phyloP scores from a whole-genome alignment of 2,797 vertebrate genomes.

The Melanotaenia nigrans region DNA sequence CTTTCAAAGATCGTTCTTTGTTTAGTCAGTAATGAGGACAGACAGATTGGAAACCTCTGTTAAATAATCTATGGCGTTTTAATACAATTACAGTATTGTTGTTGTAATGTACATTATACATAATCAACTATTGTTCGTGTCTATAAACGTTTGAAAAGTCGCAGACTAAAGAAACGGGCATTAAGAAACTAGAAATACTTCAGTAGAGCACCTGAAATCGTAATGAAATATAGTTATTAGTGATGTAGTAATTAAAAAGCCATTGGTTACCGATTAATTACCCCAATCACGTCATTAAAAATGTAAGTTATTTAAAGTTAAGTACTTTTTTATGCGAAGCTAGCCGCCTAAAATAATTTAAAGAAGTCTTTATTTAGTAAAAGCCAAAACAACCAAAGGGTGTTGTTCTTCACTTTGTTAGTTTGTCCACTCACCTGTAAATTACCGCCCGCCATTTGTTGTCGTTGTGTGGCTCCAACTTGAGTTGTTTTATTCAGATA shows the following conservation, averaged over 20 bases:
- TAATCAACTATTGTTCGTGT: neutral
- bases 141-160: neutral
- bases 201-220: neutral
- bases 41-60: neutral
- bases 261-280: neutral
- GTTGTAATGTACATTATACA: neutral
- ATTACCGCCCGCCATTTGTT: conserved; percentile 64
- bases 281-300: neutral
- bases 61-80: neutral
- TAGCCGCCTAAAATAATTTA: neutral
- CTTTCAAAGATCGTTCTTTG: neutral
- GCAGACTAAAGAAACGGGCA: neutral
- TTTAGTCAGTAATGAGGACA: neutral
- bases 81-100: neutral
- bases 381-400: neutral
- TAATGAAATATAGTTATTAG: neutral
- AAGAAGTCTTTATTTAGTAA: neutral
- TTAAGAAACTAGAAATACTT: neutral
- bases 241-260: neutral
- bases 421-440: conserved; percentile 73
- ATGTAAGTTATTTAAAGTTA: neutral
- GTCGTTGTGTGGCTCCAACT: neutral
- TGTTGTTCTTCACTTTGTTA: neutral
- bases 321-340: neutral
- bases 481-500: neutral